Evolutionary conservation across 2,888 invertebrate genomes (phyloP).

Genomic region (Mimumesa dahlbomi): DNA sequence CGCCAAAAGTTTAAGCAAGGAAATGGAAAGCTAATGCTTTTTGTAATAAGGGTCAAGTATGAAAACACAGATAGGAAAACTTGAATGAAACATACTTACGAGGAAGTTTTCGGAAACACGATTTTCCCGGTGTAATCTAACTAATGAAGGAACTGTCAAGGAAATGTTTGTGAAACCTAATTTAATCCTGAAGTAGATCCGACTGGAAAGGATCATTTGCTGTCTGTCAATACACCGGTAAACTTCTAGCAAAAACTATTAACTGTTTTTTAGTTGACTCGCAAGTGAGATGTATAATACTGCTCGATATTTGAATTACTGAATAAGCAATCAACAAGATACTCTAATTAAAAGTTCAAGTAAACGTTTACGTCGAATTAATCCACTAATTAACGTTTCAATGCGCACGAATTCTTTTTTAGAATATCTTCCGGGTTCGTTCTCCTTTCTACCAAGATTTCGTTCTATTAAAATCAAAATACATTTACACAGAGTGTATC

Average conservation of each 20-base stretch:
- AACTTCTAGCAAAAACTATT: conserved; percentile 3
- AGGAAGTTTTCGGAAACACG: conserved; percentile 19
- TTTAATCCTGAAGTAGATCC: conserved; percentile 17
- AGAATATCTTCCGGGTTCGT: no score
- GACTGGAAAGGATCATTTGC: neutral
- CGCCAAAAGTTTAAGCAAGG: neutral
- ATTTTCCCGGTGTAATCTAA: conserved; percentile 24
- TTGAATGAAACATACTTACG: conserved; percentile 16
- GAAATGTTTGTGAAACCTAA: conserved; percentile 18
- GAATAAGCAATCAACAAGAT: no score
- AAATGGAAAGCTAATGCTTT: conserved; percentile 20
- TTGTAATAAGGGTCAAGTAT: conserved; percentile 20
- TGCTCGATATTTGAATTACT: no score
- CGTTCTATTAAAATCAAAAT: neutral
- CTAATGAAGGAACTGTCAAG: conserved; percentile 2
- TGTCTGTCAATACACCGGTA: neutral
- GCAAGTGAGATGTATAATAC: neutral
- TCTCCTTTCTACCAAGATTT: no score
- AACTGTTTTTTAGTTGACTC: neutral
- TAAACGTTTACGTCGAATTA: no score
- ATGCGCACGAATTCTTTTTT: no score
- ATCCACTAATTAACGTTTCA: no score
- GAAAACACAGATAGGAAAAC: conserved; percentile 20
- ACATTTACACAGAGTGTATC: neutral
- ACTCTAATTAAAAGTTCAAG: no score